Conservation (phyloP, 2,113 vertebrate species). For the Thalassoma bifasciatum region DNA sequence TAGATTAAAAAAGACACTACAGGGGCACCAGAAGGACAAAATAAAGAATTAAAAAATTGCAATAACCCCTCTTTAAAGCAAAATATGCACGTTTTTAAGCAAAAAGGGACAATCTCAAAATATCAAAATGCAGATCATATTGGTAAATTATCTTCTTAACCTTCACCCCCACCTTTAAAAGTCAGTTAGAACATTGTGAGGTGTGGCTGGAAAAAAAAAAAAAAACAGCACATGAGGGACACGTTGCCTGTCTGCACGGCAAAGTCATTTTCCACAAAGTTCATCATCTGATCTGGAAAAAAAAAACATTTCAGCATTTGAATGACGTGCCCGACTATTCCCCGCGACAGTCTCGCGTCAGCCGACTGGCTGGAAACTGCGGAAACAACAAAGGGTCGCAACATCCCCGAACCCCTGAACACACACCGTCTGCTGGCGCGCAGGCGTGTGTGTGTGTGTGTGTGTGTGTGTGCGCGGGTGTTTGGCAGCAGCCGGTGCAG, state of each 20-base stretch:
- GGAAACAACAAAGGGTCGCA: constrained; percentile 17
- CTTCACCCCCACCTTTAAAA: too few species aligned
- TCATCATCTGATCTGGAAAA: background rate
- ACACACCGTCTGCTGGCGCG: constrained; percentile 22
- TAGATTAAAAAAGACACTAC: too few species aligned
- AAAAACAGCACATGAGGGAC: background rate
- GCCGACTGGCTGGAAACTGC: constrained; percentile 6
- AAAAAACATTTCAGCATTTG: background rate
- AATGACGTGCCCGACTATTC: background rate
- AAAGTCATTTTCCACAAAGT: background rate
- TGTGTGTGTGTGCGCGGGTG: constrained; percentile 18
- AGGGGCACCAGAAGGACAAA: too few species aligned
- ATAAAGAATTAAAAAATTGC: too few species aligned
- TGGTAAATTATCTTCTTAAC: too few species aligned
- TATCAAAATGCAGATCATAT: too few species aligned
- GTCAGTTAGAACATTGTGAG: too few species aligned
- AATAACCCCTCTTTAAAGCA: too few species aligned
- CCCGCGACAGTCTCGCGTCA: constrained; percentile 2
- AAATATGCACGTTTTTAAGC: too few species aligned
- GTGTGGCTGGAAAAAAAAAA: too few species aligned
- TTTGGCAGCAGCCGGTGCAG: constrained; percentile 20
- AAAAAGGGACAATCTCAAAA: too few species aligned
- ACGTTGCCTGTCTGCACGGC: background rate
- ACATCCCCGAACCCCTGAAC: constrained; percentile 29
- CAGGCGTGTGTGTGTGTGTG: constrained; percentile 18